Percentiles rank a stretch among this genome's conserved stretches.
Evolutionary conservation across 2,888 invertebrate genomes (phyloP).

Genomic region (Pediacus dermestoides): DNA sequence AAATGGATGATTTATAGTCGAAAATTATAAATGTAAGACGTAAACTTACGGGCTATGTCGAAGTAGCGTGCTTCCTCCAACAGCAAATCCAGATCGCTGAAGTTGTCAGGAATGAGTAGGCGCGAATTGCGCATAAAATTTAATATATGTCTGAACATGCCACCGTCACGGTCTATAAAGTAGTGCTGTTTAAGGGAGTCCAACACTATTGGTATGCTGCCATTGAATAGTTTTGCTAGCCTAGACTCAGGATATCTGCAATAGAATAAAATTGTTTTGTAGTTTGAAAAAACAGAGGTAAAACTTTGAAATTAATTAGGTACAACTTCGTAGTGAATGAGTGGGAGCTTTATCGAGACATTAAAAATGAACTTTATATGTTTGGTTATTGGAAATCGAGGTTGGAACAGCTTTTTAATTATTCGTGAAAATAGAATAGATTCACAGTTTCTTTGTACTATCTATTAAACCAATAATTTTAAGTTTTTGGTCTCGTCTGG

Average conservation of each 20-base stretch:
- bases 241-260: constrained; percentile 87
- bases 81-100: constrained; percentile 80
- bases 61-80: constrained; percentile 89
- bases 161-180: constrained; percentile 97
- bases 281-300: too few species aligned
- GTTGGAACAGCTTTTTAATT: too few species aligned
- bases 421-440: too few species aligned
- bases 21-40: background rate
- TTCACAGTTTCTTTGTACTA: too few species aligned
- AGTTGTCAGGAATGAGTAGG: constrained; percentile 82
- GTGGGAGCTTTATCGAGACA: too few species aligned
- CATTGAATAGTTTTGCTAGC: constrained; percentile 90
- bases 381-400: too few species aligned
- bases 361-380: too few species aligned
- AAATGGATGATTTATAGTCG: too few species aligned
- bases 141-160: constrained; percentile 95
- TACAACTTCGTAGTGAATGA: too few species aligned
- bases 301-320: too few species aligned
- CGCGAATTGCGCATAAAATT: constrained; percentile 93
- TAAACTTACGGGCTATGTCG: constrained; percentile 77
- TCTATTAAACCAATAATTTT: too few species aligned
- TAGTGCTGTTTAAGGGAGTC: constrained; percentile 97
- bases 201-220: constrained; percentile 90
- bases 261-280: background rate
- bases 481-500: too few species aligned